phyloP scores from a whole-genome alignment of 2,888 invertebrate species.

The Adelognathus sp. region DNA sequence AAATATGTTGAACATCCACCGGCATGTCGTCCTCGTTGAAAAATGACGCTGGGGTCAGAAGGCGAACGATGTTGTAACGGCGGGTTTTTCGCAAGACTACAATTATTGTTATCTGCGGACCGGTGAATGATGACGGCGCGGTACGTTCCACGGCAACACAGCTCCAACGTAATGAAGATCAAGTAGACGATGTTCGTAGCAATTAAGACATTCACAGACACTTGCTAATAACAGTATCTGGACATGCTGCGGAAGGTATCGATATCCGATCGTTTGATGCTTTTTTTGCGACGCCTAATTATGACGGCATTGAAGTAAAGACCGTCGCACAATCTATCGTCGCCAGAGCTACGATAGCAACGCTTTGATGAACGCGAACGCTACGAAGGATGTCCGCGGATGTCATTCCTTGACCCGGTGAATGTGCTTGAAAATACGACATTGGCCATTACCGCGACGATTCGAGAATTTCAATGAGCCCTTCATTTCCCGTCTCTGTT shows the following conservation, averaged over 20 bases:
- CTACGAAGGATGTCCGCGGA: slow-evolving; percentile 4
- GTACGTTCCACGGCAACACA: not conserved
- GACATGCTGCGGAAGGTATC: not conserved
- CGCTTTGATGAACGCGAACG: slow-evolving; percentile 14
- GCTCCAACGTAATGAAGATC: not conserved
- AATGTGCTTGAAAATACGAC: slow-evolving; percentile 5
- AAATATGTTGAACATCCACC: not conserved
- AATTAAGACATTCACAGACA: not conserved
- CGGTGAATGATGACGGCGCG: not conserved
- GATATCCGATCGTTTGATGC: not conserved
- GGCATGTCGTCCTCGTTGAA: not conserved
- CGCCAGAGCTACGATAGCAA: not conserved
- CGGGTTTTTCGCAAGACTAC: not conserved
- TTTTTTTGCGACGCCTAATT: not conserved
- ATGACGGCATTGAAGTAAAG: not conserved
- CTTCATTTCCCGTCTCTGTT: not conserved
- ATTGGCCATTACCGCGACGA: slow-evolving; percentile 16
- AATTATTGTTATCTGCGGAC: not conserved
- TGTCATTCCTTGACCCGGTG: slow-evolving; percentile 27
- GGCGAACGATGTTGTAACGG: not conserved
- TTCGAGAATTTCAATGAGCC: slow-evolving; percentile 1
- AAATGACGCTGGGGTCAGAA: not conserved
- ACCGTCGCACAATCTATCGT: not conserved
- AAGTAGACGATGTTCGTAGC: not conserved
- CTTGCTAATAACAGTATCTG: not conserved